These are phyloP conservation scores for Scomber scombrus DNA, from an alignment of 2,113 vertebrate species.

Conservation along the genomic window DNA sequence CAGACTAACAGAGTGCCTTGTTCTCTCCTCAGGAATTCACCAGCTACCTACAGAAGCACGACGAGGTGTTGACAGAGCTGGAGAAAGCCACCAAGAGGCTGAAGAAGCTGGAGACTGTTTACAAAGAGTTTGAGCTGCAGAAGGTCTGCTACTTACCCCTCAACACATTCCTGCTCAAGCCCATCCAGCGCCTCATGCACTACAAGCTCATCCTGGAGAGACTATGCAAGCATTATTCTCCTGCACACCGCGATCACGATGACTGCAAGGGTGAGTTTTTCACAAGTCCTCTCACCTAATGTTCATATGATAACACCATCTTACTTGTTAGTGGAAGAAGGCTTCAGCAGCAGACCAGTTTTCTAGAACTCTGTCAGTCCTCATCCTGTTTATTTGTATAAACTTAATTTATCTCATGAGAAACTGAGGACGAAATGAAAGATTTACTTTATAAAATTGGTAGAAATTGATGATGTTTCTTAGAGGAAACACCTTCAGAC, in stretches of 20 bases:
- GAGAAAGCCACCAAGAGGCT: slow-evolving; percentile 89
- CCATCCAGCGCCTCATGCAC: slow-evolving; percentile 94
- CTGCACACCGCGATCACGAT: slow-evolving; percentile 85
- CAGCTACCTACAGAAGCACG: slow-evolving; percentile 90
- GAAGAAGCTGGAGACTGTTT: slow-evolving; percentile 91
- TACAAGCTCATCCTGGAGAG: slow-evolving; percentile 93
- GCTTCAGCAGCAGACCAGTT: no score
- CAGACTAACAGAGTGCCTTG: no score
- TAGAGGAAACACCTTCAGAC: no score
- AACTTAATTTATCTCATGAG: no score
- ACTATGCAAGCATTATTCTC: slow-evolving; percentile 88
- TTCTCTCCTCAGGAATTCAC: slow-evolving; percentile 86
- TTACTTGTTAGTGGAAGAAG: no score
- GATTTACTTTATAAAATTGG: no score
- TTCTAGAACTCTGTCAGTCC: no score
- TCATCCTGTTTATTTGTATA: no score
- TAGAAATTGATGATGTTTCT: no score
- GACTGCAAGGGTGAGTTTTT: slow-evolving; percentile 89
- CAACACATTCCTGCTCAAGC: slow-evolving; percentile 94
- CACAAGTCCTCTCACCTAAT: not conserved
- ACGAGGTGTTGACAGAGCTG: slow-evolving; percentile 91
- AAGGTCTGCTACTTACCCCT: slow-evolving; percentile 97
- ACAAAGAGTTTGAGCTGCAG: slow-evolving; percentile 96
- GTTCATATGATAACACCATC: not conserved
- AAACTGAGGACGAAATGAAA: no score